Evolutionary conservation across 2,797 vertebrate genomes (phyloP).

Genomic region (Pipistrellus pygmaeus): DNA sequence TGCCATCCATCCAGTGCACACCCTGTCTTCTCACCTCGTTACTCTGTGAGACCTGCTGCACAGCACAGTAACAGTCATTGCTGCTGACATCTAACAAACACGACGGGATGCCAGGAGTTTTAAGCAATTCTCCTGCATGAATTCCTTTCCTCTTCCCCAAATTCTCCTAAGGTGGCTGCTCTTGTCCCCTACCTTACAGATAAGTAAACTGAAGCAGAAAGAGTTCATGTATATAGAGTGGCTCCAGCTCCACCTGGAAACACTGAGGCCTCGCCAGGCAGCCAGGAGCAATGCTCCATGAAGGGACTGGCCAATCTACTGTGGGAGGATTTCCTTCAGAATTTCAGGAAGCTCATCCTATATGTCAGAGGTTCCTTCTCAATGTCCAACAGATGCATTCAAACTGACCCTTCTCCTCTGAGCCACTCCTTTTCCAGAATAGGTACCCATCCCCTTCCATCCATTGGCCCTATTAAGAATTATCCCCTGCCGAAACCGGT

Average conservation of each 20-base stretch:
- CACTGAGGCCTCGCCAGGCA: fast-evolving
- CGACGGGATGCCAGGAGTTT: fast-evolving
- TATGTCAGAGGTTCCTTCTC: background rate
- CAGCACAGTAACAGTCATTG: fast-evolving
- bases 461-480: background rate
- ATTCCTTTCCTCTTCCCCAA: background rate
- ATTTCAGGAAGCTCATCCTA: background rate
- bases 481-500: too few species aligned
- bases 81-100: fast-evolving
- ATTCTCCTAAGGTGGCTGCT: background rate
- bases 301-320: fast-evolving
- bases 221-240: fast-evolving
- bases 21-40: fast-evolving
- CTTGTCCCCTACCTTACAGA: too few species aligned
- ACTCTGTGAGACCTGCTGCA: background rate
- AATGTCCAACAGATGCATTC: fast-evolving
- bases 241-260: too few species aligned
- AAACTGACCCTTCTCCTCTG: too few species aligned
- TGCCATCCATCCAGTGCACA: fast-evolving
- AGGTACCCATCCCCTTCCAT: too few species aligned
- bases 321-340: background rate
- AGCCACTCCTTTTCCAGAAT: background rate
- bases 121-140: background rate
- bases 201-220: background rate
- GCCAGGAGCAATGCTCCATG: fast-evolving